Evolutionary conservation across 2,888 invertebrate genomes (phyloP), one percentile per base, ranked within the genome.

Genomic region (Syrista parreyssii): DNA sequence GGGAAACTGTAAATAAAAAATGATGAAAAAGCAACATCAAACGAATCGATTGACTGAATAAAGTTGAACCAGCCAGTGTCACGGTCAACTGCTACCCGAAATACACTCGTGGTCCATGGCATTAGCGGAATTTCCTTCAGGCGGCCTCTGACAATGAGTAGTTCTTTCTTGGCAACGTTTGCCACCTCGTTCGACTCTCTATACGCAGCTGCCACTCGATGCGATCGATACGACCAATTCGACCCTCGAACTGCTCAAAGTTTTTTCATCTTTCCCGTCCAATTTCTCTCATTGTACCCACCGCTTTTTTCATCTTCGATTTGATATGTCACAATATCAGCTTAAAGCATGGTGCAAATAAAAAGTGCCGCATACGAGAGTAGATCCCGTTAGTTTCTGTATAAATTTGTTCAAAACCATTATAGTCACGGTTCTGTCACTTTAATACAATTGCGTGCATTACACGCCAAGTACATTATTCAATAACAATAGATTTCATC

Each of bases 41-140:
- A 36, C 4, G 15, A 12, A 36, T 36, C 12, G 12, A 15, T 36
- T 36, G 36, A 36, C 36, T 12, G 12, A 36, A 36, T 36, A 36
- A 36, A 36, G 15, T 36, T 12, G 12, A 69, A 78, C 33, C 68
- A 32, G 31, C 33, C 79, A 81, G 80, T 80, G 80, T 74, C 81
- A 80, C 75, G 81, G 80, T 76, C 81, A 80, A 75, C 74, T 73
- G 69, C 32, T 68, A 77, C 74, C 71, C 35, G 72, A 75, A 68
- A 68, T 73, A 78, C 68, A 72, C 36, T 68, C 32, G 3, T 55
- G 33, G 12, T 35, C 33, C 32, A 12, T 31, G 15, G 32, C n/a
- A n/a, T 32, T 32, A 68, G 12, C 36, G 40, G 11, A 73, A 55
- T 32, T 32, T 32, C 72, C 31, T 68, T 73, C 73, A 32, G 15